Evolutionary conservation across 2,113 vertebrate genomes (phyloP).

Genomic region (Pongo abelii): DNA sequence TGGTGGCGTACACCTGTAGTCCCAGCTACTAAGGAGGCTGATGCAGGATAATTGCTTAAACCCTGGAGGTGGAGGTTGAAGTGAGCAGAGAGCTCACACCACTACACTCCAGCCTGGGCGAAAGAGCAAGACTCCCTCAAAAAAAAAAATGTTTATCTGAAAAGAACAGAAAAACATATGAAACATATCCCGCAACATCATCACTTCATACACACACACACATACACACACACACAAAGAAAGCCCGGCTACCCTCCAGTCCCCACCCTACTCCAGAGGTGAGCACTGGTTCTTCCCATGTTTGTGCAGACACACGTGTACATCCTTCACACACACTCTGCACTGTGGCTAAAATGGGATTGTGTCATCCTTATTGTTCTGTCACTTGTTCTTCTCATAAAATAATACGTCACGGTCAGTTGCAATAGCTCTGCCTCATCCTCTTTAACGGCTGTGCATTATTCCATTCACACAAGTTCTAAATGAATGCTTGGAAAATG

Average conservation of each 20-base stretch:
- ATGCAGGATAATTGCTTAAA: too few relatives aligned
- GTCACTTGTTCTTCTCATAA: background rate
- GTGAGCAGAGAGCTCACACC: too few relatives aligned
- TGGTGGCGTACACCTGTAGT: too few relatives aligned
- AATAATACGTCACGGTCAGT: background rate
- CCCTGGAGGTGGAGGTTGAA: too few relatives aligned
- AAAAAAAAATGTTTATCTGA: background rate
- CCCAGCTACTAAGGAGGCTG: too few relatives aligned
- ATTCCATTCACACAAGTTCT: background rate
- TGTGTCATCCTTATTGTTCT: rapidly evolving
- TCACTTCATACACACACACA: background rate
- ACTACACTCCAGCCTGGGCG: too few relatives aligned
- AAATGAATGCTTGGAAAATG: rapidly evolving
- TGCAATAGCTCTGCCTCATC: rapidly evolving
- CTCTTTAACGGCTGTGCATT: background rate
- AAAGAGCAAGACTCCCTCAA: too few relatives aligned
- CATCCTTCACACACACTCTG: background rate
- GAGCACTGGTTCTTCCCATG: rapidly evolving
- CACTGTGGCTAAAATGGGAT: background rate
- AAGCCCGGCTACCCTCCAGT: too few relatives aligned
- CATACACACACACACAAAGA: background rate
- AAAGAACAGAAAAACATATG: background rate
- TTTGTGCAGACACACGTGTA: rapidly evolving
- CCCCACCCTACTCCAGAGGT: background rate
- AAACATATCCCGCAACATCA: background rate